Percentiles rank a stretch among this genome's conserved stretches.
Evolutionary conservation across 2,113 vertebrate genomes (phyloP).

Genomic region (Salvelinus fontinalis): DNA sequence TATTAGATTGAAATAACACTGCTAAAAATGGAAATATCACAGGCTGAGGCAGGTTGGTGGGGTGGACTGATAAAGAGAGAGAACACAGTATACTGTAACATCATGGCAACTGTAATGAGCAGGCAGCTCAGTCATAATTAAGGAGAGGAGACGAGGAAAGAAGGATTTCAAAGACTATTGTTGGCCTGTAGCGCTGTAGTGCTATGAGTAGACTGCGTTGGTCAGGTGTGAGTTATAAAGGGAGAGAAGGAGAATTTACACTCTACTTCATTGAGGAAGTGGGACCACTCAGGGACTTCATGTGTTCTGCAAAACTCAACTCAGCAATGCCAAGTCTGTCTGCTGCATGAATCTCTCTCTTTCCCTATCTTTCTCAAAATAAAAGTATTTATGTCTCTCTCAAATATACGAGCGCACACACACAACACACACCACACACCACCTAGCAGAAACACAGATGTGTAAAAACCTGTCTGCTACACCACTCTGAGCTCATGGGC

Average conservation of each 20-base stretch:
- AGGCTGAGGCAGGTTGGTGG: no score
- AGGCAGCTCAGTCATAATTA: neutral
- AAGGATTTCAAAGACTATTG: neutral
- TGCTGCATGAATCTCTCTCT: constrained; percentile 23
- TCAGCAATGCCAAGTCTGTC: constrained; percentile 41
- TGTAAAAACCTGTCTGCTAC: constrained; percentile 38
- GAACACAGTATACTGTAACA: no score
- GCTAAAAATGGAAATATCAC: no score
- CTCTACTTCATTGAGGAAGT: constrained; percentile 40
- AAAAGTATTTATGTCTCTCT: neutral
- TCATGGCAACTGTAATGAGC: no score
- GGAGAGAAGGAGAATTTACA: constrained; percentile 39
- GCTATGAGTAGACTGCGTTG: constrained; percentile 11
- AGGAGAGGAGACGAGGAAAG: neutral
- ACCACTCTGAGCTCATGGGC: constrained; percentile 29
- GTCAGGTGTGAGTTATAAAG: constrained; percentile 49
- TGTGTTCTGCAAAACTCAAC: constrained; percentile 40
- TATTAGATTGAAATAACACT: no score
- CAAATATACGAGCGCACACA: constrained; percentile 2
- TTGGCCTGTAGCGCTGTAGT: neutral
- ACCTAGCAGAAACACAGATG: neutral
- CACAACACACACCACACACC: constrained; percentile 10
- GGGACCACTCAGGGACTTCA: constrained; percentile 46
- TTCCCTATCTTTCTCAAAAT: neutral
- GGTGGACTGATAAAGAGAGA: no score